phyloP scores from a whole-genome alignment of 1,140 invertebrate species.

The Tribolium castaneum region DNA sequence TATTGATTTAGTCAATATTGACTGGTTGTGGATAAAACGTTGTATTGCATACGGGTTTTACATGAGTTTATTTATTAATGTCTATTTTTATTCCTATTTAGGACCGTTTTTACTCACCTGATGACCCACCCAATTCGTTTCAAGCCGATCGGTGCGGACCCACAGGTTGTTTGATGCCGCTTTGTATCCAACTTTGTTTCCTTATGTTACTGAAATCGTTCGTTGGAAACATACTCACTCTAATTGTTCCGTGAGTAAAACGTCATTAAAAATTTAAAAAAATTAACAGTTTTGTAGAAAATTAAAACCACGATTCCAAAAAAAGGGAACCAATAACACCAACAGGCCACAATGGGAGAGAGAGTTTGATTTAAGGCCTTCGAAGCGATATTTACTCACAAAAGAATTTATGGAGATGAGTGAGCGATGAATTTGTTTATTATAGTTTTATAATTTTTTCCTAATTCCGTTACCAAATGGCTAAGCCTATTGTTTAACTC shows the following conservation, averaged over 20 bases:
- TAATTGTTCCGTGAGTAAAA: conserved; percentile 46
- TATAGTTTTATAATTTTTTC: no score
- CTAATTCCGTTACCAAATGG: no score
- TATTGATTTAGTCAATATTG: no score
- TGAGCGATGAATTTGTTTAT: conserved; percentile 25
- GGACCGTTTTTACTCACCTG: conserved; percentile 30
- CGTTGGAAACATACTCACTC: conserved; percentile 6
- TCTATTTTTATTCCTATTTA: neutral
- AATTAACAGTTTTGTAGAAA: neutral
- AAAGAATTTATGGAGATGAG: conserved; percentile 53
- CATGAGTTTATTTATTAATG: no score
- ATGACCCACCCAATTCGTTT: neutral
- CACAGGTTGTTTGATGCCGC: conserved; percentile 49
- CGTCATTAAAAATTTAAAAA: no score
- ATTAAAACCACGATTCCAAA: neutral
- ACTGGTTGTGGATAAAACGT: no score
- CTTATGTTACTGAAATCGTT: conserved; percentile 51
- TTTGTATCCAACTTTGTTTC: conserved; percentile 50
- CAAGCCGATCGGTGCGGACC: conserved; percentile 50
- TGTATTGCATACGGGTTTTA: no score
- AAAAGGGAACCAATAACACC: neutral
- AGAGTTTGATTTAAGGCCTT: conserved; percentile 47
- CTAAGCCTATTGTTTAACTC: no score
- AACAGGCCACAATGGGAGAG: conserved; percentile 52
- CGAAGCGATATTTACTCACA: conserved; percentile 49